Conservation (phyloP, 1,140 invertebrate species). For the Ectropis grisescens region DNA sequence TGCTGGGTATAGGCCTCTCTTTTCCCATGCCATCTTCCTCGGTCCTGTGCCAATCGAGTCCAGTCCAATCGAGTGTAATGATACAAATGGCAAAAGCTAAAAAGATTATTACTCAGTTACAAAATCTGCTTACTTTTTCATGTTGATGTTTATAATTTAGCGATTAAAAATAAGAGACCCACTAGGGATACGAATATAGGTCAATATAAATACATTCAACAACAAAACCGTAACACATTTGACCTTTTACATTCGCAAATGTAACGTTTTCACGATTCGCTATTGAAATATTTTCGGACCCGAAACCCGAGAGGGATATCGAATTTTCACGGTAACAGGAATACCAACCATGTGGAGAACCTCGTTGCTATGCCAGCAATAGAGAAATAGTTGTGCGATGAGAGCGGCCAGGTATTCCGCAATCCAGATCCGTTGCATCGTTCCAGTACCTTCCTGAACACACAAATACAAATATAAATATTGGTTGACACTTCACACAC, state of each 20-base stretch:
- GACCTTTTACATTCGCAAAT: background rate
- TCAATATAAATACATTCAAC: background rate
- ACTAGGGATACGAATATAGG: background rate
- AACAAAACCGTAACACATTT: background rate
- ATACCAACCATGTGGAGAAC: slow-evolving; percentile 29
- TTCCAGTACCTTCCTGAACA: slow-evolving; percentile 33
- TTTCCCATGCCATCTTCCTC: too few relatives aligned
- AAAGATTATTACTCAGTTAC: too few relatives aligned
- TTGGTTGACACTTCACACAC: too few relatives aligned
- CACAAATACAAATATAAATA: too few relatives aligned
- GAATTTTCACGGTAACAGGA: too few relatives aligned
- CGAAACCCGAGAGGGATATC: background rate
- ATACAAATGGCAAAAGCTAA: too few relatives aligned
- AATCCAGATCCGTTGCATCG: slow-evolving; percentile 43
- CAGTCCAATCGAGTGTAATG: too few relatives aligned
- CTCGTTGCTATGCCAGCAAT: slow-evolving; percentile 50
- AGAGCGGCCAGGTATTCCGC: slow-evolving; percentile 42
- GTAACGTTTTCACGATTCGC: background rate
- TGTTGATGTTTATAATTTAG: too few relatives aligned
- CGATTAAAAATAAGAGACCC: too few relatives aligned
- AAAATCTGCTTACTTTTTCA: too few relatives aligned
- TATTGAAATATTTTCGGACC: background rate
- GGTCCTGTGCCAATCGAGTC: too few relatives aligned
- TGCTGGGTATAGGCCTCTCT: too few relatives aligned
- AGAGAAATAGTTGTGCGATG: slow-evolving; percentile 43